Percentiles rank a stretch among this genome's conserved stretches.
Evolutionary conservation across 2,113 vertebrate species (phyloP).

Genomic region (Parus major): DNA sequence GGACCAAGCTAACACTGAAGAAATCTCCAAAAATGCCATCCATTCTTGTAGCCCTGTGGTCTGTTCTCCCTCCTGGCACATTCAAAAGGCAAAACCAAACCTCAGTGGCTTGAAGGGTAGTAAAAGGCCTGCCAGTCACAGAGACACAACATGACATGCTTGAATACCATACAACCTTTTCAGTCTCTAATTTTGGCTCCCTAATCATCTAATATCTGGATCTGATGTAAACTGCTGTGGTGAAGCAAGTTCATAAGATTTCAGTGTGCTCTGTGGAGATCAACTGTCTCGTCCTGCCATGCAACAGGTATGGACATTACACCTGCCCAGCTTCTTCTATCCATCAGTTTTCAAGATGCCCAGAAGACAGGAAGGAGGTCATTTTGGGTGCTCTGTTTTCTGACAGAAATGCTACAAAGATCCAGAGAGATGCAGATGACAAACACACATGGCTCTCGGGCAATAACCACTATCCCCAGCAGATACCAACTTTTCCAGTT

Average conservation of each 20-base stretch:
- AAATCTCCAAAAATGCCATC: background rate
- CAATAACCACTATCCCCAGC: background rate
- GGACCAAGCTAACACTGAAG: background rate
- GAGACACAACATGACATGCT: background rate
- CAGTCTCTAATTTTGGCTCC: slow-evolving; percentile 1
- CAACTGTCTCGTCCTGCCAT: background rate
- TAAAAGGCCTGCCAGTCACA: background rate
- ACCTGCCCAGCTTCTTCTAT: background rate
- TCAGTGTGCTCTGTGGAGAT: background rate
- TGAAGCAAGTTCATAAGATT: background rate
- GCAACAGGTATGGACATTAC: background rate
- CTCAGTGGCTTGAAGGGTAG: background rate
- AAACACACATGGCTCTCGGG: background rate
- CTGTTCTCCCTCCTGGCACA: background rate
- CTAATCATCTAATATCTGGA: background rate
- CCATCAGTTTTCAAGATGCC: background rate
- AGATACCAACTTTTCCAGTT: background rate
- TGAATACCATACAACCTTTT: background rate
- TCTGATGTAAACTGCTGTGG: background rate
- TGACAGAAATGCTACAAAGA: background rate
- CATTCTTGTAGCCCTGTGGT: background rate
- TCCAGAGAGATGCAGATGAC: background rate
- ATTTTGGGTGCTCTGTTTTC: background rate
- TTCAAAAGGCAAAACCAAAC: background rate
- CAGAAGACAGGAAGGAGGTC: background rate